These are phyloP conservation scores for Pseudochirops cupreus DNA, from an alignment of 2,797 vertebrate species.

Conservation along the genomic window DNA sequence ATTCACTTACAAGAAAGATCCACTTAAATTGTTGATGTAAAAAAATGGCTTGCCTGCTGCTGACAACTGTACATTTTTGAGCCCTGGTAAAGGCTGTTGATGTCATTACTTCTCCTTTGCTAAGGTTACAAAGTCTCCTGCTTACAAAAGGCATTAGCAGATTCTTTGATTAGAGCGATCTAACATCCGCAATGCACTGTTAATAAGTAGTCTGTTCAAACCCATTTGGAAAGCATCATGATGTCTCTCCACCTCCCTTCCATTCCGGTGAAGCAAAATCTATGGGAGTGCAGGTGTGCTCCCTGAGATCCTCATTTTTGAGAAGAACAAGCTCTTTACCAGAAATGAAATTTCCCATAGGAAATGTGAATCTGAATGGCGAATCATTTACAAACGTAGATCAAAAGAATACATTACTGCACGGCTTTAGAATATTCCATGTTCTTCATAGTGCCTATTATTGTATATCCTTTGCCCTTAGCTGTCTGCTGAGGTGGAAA, in stretches of 20 bases:
- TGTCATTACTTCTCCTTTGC: slow-evolving; percentile 44
- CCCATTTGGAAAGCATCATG: slow-evolving; percentile 39
- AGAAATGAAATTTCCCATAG: slow-evolving; percentile 47
- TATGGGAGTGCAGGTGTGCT: slow-evolving; percentile 64
- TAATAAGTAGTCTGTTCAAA: not conserved
- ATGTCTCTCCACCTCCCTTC: slow-evolving; percentile 40
- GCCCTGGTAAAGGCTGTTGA: slow-evolving; percentile 48
- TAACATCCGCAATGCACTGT: slow-evolving; percentile 28
- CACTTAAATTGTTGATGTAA: slow-evolving; percentile 41
- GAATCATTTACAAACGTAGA: slow-evolving; percentile 48
- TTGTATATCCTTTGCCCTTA: slow-evolving; percentile 55
- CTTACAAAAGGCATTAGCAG: slow-evolving; percentile 58
- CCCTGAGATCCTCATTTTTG: slow-evolving; percentile 14
- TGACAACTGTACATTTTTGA: slow-evolving; percentile 55
- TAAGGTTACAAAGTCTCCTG: slow-evolving; percentile 51
- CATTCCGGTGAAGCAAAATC: slow-evolving; percentile 2
- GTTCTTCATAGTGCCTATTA: not conserved
- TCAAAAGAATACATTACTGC: slow-evolving; percentile 60
- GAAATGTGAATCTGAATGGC: slow-evolving; percentile 41
- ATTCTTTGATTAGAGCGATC: slow-evolving; percentile 44
- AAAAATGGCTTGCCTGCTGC: slow-evolving; percentile 41
- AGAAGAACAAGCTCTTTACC: slow-evolving; percentile 31
- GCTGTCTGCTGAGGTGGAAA: not conserved
- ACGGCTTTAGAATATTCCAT: slow-evolving; percentile 39
- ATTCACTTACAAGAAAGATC: slow-evolving; percentile 35